Base-by-base conservation (phyloP, 1,140 invertebrate species). In the Heliothis virescens region DNA sequence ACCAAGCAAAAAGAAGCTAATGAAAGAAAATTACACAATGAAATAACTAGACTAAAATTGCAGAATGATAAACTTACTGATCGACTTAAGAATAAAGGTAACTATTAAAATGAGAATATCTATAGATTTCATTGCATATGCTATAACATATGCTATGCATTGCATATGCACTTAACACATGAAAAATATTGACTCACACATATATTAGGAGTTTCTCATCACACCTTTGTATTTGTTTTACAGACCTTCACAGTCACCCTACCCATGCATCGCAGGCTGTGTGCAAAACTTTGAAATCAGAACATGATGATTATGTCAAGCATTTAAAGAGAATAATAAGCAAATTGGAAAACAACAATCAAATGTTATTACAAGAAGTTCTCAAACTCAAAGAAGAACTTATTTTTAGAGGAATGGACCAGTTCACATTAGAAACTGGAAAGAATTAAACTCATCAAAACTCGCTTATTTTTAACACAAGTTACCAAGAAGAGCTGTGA, bases 21-120 rank as follows among this genome's bases (percentile, higher is more conserved):
- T 69, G 93, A 94, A 81, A 93, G 90, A 59, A 80, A 55, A 47
- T 79, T 92, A 26, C 85, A 88, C 21, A 89, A 92, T 83, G 91
- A 94, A 82, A 91, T 94, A 65, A 62, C 85, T 9, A 83, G 87
- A 82, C 83, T 93, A 3, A 89, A 91, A 79, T 60, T 87, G 15
- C 89, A 93, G 78, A 93, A 93, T 84, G 87, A 93, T 7, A 94
- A 93, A 55, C 77, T 94, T 59, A 67, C 67, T 48, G 92, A 94
- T 63, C 89, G 85, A 69, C 60, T 93, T 34, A 86, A 87, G 77
- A 88, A 82, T 80, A 93, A 90, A 87, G 88, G 93, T 93, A 89
- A 67, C 21, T 26, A 26, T 26, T 26, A 26, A 26, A 26, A 26
- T 26, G 21, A 26, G 21, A 26, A 26, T 2, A 26, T 26, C 21